Evolutionary conservation across 2,888 invertebrate species (phyloP), one percentile per base, ranked within the genome.

Genomic region (Pachydiplax longipennis): DNA sequence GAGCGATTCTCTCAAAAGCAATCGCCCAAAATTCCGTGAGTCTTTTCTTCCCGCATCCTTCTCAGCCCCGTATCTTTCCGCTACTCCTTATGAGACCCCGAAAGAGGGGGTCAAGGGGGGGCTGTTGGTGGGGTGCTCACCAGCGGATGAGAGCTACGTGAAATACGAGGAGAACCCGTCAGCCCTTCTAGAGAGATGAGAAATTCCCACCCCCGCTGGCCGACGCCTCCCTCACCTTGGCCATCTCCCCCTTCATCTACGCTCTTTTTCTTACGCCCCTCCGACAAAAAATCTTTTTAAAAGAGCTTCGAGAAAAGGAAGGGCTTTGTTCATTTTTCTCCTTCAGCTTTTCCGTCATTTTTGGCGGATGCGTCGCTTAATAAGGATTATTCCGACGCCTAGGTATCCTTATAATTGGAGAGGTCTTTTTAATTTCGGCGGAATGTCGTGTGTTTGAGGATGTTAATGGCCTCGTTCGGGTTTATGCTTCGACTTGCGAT

Each of bases 91-190:
- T 65, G 65, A 65, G 65, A 65, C 35, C 53, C 18, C 22, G 58
- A 18, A 18, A 58, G 83, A 8, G 13, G 65, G 65, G 25, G 65
- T n/a, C 15, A 25, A 13, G 25, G 48, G 31, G 25, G 53, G 1
- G 53, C 5, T 3, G 25, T 2, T 25, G n/a, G 82, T 15, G 82
- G 48, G 82, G 31, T 18, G 25, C 65, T 8, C n/a, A 65, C 53
- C 82, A 44, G n/a, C 15, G 82, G 82, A 83, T 83, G 82, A 58
- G 83, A 35, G 35, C 37, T 31, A 6, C 35, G 83, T 83, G 58
- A 83, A 83, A 83, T 83, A 83, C 83, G 83, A 83, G 58, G 35
- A 31, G 35, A 35, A 58, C 83, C 58, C 83, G 83, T 83, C 83
- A 83, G 83, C 31, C 83, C 83, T 83, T 35, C 13, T 44, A 35